These are phyloP conservation scores for Lamprotornis superbus DNA, from an alignment of 2,113 vertebrate species.

Conservation along the genomic window DNA sequence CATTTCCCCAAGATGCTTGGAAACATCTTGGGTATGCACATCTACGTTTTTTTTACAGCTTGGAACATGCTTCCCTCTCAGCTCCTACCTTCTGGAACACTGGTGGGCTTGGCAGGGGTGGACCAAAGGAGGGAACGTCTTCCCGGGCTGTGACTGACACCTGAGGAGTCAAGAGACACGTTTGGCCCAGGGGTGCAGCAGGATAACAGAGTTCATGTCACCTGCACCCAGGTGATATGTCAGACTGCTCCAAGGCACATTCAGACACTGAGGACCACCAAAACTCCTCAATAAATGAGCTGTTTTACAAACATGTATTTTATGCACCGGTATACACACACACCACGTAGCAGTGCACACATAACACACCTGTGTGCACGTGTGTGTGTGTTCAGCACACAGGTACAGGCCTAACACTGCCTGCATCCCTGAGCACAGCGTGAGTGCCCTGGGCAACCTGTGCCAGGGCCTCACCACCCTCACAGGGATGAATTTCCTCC, in stretches of 20 bases:
- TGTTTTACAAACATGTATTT: neutral
- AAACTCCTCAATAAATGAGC: neutral
- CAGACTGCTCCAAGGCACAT: neutral
- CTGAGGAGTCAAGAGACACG: conserved; percentile 49
- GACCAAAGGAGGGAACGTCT: conserved; percentile 89
- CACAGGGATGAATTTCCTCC: neutral
- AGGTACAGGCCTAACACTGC: accelerated
- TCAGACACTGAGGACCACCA: neutral
- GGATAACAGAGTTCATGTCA: no score
- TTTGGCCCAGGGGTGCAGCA: accelerated
- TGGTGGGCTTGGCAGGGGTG: conserved; percentile 83
- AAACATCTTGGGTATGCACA: accelerated
- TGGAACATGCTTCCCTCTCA: accelerated
- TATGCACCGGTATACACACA: neutral
- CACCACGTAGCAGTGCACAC: accelerated
- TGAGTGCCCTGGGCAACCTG: neutral
- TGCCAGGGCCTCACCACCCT: neutral
- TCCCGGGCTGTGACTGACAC: conserved; percentile 92
- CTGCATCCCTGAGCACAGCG: neutral
- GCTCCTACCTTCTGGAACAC: conserved; percentile 87
- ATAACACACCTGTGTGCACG: no score
- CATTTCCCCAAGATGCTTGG: neutral
- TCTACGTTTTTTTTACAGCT: no score
- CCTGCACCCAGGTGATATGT: neutral
- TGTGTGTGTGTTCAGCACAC: accelerated